Conservation (phyloP, 2,113 vertebrate genomes). For the Melospiza georgiana region DNA sequence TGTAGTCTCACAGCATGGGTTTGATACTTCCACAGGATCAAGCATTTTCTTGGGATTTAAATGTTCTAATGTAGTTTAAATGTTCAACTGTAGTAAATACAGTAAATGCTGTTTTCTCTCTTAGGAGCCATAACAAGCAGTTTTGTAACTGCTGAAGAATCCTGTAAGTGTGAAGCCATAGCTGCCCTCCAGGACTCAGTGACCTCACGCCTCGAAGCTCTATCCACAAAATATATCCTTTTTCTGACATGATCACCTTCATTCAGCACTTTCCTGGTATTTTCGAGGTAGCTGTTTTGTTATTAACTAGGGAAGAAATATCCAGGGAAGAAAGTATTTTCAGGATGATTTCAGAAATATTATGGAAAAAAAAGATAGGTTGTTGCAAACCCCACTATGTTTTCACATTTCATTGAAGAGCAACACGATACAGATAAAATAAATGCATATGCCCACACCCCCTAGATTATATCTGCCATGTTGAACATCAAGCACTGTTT, state of each 20-base stretch:
- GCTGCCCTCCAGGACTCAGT: conserved; percentile 86
- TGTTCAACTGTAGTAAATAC: background rate
- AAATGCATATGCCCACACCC: background rate
- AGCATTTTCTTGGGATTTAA: background rate
- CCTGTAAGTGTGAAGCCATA: conserved; percentile 88
- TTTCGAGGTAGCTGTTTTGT: background rate
- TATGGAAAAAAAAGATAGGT: background rate
- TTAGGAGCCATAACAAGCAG: conserved; percentile 75
- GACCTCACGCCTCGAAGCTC: conserved; percentile 81
- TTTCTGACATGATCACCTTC: background rate
- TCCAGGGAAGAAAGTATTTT: background rate
- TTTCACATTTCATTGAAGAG: background rate
- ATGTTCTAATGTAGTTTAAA: background rate
- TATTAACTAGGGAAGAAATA: background rate
- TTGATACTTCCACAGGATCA: background rate
- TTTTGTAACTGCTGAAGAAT: conserved; percentile 77
- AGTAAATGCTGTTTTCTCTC: background rate
- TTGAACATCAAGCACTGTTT: background rate
- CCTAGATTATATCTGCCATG: background rate
- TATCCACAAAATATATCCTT: conserved; percentile 93
- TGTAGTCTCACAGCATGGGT: background rate
- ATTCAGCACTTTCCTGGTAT: background rate
- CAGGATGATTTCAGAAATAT: background rate
- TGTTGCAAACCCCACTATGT: background rate
- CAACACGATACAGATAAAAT: background rate